phyloP scores from a whole-genome alignment of 2,113 vertebrate genomes.

The Danionella cerebrum region DNA sequence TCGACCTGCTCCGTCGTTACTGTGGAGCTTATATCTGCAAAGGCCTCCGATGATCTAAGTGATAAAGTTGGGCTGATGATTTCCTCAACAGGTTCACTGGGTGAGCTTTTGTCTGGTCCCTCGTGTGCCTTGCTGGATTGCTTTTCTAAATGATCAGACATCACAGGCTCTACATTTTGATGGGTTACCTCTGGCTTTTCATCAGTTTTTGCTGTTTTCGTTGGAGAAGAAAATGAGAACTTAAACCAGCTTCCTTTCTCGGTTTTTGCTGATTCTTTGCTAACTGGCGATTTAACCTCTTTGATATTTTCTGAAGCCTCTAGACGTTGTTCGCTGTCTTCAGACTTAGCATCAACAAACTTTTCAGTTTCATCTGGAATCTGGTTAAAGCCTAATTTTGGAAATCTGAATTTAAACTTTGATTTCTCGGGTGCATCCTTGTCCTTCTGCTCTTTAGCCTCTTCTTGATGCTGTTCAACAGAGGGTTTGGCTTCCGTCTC shows the following conservation, averaged over 20 bases:
- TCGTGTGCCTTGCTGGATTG: not conserved
- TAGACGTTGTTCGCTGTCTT: constrained; percentile 22
- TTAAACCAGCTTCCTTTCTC: constrained; percentile 59
- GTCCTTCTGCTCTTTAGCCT: constrained; percentile 22
- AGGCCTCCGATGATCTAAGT: constrained; percentile 63
- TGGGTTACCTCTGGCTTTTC: constrained; percentile 29
- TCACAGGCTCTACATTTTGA: constrained; percentile 25
- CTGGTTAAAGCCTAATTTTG: constrained; percentile 34
- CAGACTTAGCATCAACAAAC: not conserved
- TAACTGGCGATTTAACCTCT: constrained; percentile 14
- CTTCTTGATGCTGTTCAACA: constrained; percentile 16
- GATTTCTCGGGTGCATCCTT: constrained; percentile 23
- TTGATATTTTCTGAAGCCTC: constrained; percentile 26
- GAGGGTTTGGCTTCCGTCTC: constrained; percentile 34
- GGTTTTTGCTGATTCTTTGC: constrained; percentile 45
- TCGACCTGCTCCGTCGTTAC: constrained; percentile 54
- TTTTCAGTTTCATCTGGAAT: constrained; percentile 25
- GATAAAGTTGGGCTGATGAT: constrained; percentile 57
- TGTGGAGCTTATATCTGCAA: constrained; percentile 65
- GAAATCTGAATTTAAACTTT: constrained; percentile 33
- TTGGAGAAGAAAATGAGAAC: constrained; percentile 61
- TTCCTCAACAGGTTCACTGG: constrained; percentile 40
- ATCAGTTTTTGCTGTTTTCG: constrained; percentile 42
- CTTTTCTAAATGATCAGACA: constrained; percentile 32
- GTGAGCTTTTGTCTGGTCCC: constrained; percentile 40